Evolutionary conservation across 2,797 vertebrate species (phyloP).

Genomic region (Chloroceryle amazona): DNA sequence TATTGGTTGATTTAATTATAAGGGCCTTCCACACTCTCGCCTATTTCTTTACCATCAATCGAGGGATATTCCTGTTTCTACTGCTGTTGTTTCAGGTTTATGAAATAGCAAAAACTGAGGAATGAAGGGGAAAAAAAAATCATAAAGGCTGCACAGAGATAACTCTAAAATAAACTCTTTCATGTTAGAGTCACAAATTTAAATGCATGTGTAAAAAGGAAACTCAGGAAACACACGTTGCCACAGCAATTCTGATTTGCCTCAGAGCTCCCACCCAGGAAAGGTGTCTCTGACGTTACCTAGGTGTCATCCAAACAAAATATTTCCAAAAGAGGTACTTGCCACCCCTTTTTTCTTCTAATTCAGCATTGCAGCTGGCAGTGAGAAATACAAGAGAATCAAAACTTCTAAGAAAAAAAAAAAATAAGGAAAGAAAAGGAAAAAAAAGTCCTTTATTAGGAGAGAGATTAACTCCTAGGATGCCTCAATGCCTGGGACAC

Average conservation of each 20-base stretch:
- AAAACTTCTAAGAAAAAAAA: not conserved
- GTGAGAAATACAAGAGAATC: not conserved
- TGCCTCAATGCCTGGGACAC: not conserved
- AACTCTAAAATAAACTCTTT: not conserved
- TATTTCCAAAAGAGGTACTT: conserved; percentile 11
- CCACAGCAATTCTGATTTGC: conserved; percentile 27
- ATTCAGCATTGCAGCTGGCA: conserved; percentile 25
- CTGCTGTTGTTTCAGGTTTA: not conserved
- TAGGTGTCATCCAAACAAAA: conserved; percentile 61
- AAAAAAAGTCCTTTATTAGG: not conserved
- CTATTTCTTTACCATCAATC: not conserved
- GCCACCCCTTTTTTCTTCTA: not conserved
- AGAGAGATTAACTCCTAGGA: not conserved
- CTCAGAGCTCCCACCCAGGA: conserved; percentile 46
- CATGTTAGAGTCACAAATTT: conserved; percentile 50
- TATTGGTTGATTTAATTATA: not conserved
- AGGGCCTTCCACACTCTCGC: not conserved
- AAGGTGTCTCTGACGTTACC: conserved; percentile 34
- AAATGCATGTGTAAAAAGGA: conserved; percentile 14
- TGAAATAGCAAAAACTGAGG: not conserved
- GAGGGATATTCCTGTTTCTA: not conserved
- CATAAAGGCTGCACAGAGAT: not conserved
- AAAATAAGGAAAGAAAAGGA: not conserved
- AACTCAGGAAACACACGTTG: not conserved
- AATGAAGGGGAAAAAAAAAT: not conserved